Percentiles rank a stretch among this genome's conserved stretches.
These are phyloP conservation scores for Philaethria dido DNA, from an alignment of 2,888 invertebrate genomes.

Conservation along the genomic window DNA sequence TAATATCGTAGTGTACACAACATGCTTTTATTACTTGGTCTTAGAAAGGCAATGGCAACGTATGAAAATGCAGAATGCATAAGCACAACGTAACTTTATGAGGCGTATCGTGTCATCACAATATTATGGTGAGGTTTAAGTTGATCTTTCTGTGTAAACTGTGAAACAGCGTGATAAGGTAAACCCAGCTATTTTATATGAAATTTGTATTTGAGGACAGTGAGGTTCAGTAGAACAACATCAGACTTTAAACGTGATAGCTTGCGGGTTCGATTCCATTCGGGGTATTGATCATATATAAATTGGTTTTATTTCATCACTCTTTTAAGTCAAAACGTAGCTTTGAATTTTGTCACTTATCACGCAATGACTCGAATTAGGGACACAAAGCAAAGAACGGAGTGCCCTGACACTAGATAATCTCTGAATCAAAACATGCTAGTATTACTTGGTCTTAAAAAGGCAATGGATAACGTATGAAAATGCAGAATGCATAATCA, in stretches of 20 bases:
- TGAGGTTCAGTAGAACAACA: no score
- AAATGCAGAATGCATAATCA: slow-evolving; percentile 31
- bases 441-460: slow-evolving; percentile 37
- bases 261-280: no score
- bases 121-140: neutral
- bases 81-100: slow-evolving; percentile 21
- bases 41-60: slow-evolving; percentile 24
- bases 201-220: neutral
- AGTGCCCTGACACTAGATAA: no score
- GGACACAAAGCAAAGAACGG: no score
- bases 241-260: no score
- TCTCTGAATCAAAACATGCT: slow-evolving; percentile 38
- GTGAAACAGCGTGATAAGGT: neutral
- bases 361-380: no score
- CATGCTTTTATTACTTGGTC: slow-evolving; percentile 39
- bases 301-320: no score
- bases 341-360: no score
- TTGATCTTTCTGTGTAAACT: neutral
- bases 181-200: neutral
- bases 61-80: slow-evolving; percentile 33
- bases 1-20: slow-evolving; percentile 41
- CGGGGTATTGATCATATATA: no score
- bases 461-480: slow-evolving; percentile 18
- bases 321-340: no score
- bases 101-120: neutral